Evolutionary conservation across 2,888 invertebrate species (phyloP).

Genomic region (Hyposoter didymator): DNA sequence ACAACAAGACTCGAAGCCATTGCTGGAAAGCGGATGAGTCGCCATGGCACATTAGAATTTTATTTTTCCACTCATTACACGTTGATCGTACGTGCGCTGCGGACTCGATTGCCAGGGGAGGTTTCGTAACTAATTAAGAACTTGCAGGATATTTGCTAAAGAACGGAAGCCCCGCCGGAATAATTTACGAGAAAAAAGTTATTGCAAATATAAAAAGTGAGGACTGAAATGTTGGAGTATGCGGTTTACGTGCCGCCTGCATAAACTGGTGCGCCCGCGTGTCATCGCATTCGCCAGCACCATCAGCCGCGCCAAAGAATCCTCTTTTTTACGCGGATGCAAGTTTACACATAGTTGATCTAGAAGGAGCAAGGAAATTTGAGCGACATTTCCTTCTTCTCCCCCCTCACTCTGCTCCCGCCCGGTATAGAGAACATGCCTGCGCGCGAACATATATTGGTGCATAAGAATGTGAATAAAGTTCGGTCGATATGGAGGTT

Average conservation of each 20-base stretch:
- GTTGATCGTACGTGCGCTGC: neutral
- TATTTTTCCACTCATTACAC: neutral
- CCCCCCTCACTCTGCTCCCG: conserved; percentile 63
- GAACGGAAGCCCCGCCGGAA: conserved; percentile 19
- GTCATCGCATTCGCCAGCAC: conserved; percentile 25
- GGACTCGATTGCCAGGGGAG: conserved; percentile 10
- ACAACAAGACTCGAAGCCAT: neutral
- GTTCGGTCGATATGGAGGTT: conserved; percentile 18
- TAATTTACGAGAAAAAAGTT: conserved; percentile 6
- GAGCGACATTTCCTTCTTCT: conserved; percentile 81
- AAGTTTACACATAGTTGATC: neutral
- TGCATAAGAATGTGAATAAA: conserved; percentile 37
- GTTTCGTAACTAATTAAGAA: conserved; percentile 34
- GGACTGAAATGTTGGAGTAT: conserved; percentile 42
- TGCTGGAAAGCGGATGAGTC: neutral
- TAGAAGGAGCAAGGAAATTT: conserved; percentile 72
- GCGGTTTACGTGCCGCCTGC: neutral
- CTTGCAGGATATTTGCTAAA: conserved; percentile 36
- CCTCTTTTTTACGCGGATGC: conserved; percentile 15
- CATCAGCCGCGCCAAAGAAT: conserved; percentile 13
- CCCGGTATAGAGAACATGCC: conserved; percentile 9
- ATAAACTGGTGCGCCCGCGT: conserved; percentile 16
- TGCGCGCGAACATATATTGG: conserved; percentile 6
- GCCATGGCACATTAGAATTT: neutral
- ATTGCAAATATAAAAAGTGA: conserved; percentile 9